Evolutionary conservation across 2,888 invertebrate species (phyloP), one percentile per base, ranked within the genome.

Genomic region (Torymus auratus): DNA sequence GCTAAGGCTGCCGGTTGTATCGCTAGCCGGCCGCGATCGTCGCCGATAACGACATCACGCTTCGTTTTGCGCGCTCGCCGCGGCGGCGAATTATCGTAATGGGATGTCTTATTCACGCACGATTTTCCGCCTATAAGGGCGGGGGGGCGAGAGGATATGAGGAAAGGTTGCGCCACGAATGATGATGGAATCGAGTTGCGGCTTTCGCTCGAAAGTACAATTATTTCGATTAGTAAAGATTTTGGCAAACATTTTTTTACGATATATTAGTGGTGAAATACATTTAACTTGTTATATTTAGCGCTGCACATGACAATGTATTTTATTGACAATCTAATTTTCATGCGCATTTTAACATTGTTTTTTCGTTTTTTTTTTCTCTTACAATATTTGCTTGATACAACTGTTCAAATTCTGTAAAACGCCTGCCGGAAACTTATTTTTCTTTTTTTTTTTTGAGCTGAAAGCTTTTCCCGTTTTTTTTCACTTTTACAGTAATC

Each of bases 401-500:
- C 41, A 41, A 41, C 41, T 41, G 41, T 41, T 41, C 7, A 41
- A 41, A 41, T 41, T 41, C 41, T 10, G 7, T 5, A 41, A 68
- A 53, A 53, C 13, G 14, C 14, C n/a, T 11, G 10, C 64, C 13
- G 2, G 10, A 20, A 14, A 20, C 41, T 14, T 23, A 15, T n/a
- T 50, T 13, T 55, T n/a, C 20, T 13, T 55, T 7, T 28, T 20
- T n/a, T 52, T 56, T 70, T 17, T 15, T 15, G 15, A 28, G 56
- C 11, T 15, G 53, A 23, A 13, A 68, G 53, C 75, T 67, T 61
- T 75, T 55, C 55, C 41, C 13, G 28, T 69, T 56, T 79, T 41
- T 41, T 68, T 79, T 68, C 56, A 1, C 14, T 10, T 73, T 62
- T 68, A 56, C 78, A 23, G 17, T 69, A 73, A 78, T 73, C 73